Evolutionary conservation across 2,797 vertebrate genomes (phyloP).

Genomic region (Syngnathus rostellatus): DNA sequence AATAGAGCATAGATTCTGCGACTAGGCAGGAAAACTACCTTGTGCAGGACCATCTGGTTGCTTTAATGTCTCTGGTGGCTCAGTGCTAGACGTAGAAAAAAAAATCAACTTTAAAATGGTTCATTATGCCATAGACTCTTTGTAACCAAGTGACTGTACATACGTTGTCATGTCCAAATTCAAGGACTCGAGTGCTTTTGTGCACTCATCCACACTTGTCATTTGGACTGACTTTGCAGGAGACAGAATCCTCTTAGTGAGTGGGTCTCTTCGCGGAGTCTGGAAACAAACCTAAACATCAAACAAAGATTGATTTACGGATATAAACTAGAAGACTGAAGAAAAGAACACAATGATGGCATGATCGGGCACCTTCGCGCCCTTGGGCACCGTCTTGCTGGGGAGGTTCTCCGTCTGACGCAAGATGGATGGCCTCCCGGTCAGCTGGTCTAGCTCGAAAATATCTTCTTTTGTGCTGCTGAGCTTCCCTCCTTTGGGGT

Average conservation of each 20-base stretch:
- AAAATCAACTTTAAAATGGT: constrained; percentile 1
- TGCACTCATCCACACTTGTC: constrained; percentile 53
- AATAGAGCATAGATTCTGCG: neutral
- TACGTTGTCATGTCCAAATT: constrained; percentile 56
- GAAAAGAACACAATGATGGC: neutral
- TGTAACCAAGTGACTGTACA: constrained; percentile 30
- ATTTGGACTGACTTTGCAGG: constrained; percentile 61
- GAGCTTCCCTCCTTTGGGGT: constrained; percentile 51
- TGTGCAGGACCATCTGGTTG: constrained; percentile 18
- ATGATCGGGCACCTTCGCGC: constrained; percentile 70
- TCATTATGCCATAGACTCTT: neutral
- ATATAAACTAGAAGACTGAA: neutral
- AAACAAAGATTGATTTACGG: neutral
- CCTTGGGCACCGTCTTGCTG: constrained; percentile 65
- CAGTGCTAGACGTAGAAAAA: constrained; percentile 38
- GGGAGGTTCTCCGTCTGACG: constrained; percentile 87
- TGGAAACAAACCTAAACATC: constrained; percentile 87
- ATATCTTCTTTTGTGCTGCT: constrained; percentile 58
- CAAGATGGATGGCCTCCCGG: constrained; percentile 80
- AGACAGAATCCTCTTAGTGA: constrained; percentile 79
- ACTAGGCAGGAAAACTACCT: constrained; percentile 28
- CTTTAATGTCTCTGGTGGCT: constrained; percentile 10
- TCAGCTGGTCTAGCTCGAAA: constrained; percentile 68
- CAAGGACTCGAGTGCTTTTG: constrained; percentile 41
- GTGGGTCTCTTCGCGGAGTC: constrained; percentile 85